Percentiles rank a stretch among this genome's conserved stretches.
Evolutionary conservation across 2,888 invertebrate species (phyloP).

Genomic region (Omphaloscelis lunosa): DNA sequence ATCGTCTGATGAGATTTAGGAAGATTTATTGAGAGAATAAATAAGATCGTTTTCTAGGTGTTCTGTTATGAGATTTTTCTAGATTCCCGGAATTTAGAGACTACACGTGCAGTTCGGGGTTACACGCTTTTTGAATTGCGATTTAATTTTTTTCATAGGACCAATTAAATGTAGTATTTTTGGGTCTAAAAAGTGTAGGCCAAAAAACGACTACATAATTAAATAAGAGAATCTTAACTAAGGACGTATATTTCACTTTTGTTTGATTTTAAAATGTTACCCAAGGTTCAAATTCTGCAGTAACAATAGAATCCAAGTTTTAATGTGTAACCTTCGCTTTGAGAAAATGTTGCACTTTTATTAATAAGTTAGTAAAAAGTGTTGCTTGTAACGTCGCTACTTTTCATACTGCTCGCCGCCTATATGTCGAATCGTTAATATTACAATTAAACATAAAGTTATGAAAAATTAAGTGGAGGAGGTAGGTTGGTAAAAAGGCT

Average conservation of each 20-base stretch:
- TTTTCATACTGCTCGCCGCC: conserved; percentile 40
- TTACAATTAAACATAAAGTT: conserved; percentile 36
- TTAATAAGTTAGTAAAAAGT: conserved; percentile 42
- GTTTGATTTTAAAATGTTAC: background rate
- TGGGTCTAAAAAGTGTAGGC: background rate
- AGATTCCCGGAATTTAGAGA: conserved; percentile 21
- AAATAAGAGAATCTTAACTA: too few relatives aligned
- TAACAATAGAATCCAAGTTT: conserved; percentile 8
- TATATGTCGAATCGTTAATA: conserved; percentile 51
- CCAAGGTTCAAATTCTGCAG: conserved; percentile 9
- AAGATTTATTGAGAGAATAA: conserved; percentile 63
- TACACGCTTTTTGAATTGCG: background rate
- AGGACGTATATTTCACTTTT: background rate
- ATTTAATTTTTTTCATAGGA: background rate
- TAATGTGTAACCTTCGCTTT: background rate
- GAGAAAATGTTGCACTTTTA: conserved; percentile 44
- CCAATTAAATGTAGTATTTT: background rate
- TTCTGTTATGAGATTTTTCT: conserved; percentile 32
- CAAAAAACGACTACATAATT: background rate
- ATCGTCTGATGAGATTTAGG: conserved; percentile 63
- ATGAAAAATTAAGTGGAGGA: background rate
- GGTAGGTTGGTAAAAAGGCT: background rate
- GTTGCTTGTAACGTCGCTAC: conserved; percentile 24
- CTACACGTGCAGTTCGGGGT: background rate
- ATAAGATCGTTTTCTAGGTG: conserved; percentile 46